Base-by-base conservation (phyloP, 1,140 invertebrate genomes). In the Teleopsis dalmanni region DNA sequence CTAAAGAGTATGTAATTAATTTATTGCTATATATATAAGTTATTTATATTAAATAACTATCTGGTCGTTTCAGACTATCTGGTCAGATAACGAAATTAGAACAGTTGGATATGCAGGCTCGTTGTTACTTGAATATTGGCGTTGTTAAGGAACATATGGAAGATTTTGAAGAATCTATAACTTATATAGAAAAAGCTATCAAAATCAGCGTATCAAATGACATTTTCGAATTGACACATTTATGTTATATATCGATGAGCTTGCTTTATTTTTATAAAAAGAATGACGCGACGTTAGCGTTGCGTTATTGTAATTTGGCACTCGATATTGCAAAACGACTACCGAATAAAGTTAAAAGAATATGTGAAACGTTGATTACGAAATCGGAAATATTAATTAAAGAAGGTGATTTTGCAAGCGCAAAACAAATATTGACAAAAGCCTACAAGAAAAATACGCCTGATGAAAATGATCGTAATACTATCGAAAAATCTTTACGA, bases 51-150 rank as follows among this genome's bases (percentile, higher is more conserved):
- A 40, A 10, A 9, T 22, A 22, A 22, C 22, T 9, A 42, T 14
- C 31, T 33, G 21, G n/a, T 42, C 31, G 31, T 53, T 52, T 10
- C 22, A 82, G 79, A 35, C 72, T 83, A 50, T 74, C 73, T 48
- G 76, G 75, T 27, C 75, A 77, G 65, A 76, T 80, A 40, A 75
- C 73, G 3, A 81, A 79, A 59, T 57, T 76, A 29, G 87, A 94
- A 62, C 74, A 85, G 49, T 79, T 83, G 60, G 82, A 88, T 57
- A 95, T 95, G 91, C 78, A 82, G 57, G 84, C 85, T 4, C 73
- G 92, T 23, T 70, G 93, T 1, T 79, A 88, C 25, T 75, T 92
- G 0, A 96, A 96, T 70, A 77, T 93, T 42, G 91, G 90, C 3
- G 73, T 94, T 1, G 83, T 91, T 0, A 78, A 84, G 59, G 91